A percentile compares a stretch with the other conserved stretches of the same genome.
Conservation (phyloP, 1,140 invertebrate genomes). For the Drosophila orosa region DNA sequence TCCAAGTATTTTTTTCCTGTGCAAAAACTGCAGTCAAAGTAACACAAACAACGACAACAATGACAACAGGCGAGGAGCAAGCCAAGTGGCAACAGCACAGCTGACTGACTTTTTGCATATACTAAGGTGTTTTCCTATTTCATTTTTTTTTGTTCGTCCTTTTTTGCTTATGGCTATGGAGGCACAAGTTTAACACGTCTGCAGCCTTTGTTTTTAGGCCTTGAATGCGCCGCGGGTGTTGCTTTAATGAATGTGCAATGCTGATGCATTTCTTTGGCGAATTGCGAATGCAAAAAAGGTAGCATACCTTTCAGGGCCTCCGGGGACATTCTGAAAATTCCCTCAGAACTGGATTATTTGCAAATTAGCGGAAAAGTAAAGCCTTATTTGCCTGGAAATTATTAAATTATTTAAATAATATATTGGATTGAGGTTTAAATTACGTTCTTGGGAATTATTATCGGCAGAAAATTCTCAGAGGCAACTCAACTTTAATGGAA, state of each 20-base stretch:
- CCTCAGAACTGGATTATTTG: constrained; percentile 5
- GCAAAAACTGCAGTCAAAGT: constrained; percentile 12
- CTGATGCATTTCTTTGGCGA: constrained; percentile 49
- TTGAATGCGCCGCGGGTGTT: constrained; percentile 59
- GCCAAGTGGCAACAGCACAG: constrained; percentile 56
- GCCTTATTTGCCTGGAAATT: constrained; percentile 2
- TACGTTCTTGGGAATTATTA: background rate
- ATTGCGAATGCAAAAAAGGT: constrained; percentile 29
- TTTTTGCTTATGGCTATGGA: constrained; percentile 7
- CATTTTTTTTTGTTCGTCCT: constrained; percentile 17
- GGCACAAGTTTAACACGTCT: constrained; percentile 36
- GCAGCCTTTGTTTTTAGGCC: constrained; percentile 53
- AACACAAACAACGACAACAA: constrained; percentile 26
- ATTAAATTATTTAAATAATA: background rate
- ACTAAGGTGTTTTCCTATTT: constrained; percentile 10
- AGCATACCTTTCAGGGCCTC: constrained; percentile 33
- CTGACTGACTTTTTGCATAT: constrained; percentile 48
- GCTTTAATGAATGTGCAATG: constrained; percentile 67
- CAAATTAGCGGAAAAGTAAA: constrained; percentile 6
- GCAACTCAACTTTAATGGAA: background rate
- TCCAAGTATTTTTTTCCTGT: background rate
- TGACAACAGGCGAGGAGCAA: constrained; percentile 36
- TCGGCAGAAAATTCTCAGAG: background rate
- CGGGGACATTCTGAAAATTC: constrained; percentile 2
- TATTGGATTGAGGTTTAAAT: background rate